Evolutionary conservation across 1,140 invertebrate species (phyloP), one percentile per base, ranked within the genome.

Genomic region (Delia radicum): DNA sequence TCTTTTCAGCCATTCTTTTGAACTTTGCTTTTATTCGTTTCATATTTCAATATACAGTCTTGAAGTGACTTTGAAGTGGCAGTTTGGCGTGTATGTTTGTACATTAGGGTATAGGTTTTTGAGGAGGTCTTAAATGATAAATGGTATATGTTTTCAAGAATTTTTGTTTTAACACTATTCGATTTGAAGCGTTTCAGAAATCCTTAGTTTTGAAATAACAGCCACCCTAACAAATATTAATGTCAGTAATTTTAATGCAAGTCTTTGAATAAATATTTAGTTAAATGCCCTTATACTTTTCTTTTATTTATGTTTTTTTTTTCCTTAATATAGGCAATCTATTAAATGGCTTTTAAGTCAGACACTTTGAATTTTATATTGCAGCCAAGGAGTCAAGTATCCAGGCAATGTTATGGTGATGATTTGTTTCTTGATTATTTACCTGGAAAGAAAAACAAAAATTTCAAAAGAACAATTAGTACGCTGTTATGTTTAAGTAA

Each of bases 391-490:
- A n/a, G 10, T 21, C 48, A 21, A 69, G 29, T 37, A 31, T 33
- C 29, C 10, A 21, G n/a, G 27, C 29, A 21, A 18, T 18, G 65
- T 33, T 18, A 69, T 69, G 29, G 10, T 69, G 65, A 37, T 21
- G 18, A 29, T 31, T 31, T 67, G 18, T 31, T 67, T 69, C 3
- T 33, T 18, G 65, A 8, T 69, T n/a, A 67, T 31, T 69, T 69
- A 69, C 65, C 65, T 69, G 65, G 8, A 69, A 69, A 33, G 29
- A 10, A 69, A 69, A 31, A 29, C 0, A 69, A 69, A 1, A 69
- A 69, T 21, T 21, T 55, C 15, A 55, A 18, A 69, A 33, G n/a
- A 69, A 18, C 65, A 18, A 69, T 69, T 69, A 69, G 65, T 69
- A 69, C n/a, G n/a, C n/a, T n/a, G n/a, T n/a, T n/a, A n/a, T n/a